Conservation (phyloP, 2,113 vertebrate species). For the Meriones unguiculatus region DNA sequence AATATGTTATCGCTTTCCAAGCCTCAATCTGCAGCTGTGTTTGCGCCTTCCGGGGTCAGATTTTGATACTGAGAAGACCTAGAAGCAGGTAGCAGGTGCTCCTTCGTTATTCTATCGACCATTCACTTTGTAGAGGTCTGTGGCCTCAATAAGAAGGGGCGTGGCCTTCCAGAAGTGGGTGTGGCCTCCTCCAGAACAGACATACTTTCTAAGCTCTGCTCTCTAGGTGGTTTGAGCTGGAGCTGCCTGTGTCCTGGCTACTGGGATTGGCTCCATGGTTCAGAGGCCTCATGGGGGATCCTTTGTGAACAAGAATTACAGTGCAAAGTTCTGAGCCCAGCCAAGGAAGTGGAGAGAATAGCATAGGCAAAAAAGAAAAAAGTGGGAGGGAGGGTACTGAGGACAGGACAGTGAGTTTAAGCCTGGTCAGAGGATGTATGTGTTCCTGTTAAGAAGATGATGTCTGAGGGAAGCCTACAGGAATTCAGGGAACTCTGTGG, state of each 20-base stretch:
- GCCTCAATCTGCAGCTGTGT: background rate
- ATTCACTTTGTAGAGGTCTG: background rate
- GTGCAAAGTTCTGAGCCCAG: background rate
- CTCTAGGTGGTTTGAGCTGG: background rate
- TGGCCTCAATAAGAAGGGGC: background rate
- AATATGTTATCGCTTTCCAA: background rate
- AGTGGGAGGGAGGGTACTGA: background rate
- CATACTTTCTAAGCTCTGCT: rapidly evolving
- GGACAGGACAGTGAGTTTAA: background rate
- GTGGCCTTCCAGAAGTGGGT: background rate
- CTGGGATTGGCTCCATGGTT: no score
- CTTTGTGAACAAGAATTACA: background rate
- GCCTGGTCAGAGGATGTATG: background rate
- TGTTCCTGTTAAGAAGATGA: background rate
- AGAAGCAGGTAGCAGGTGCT: background rate
- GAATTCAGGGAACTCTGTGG: background rate
- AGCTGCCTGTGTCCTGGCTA: no score
- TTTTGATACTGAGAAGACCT: background rate
- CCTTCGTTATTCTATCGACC: background rate
- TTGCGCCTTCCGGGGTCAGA: rapidly evolving
- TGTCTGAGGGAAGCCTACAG: background rate
- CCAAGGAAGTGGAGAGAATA: no score
- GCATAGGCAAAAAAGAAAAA: background rate
- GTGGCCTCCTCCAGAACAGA: background rate
- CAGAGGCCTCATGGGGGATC: background rate